These are phyloP conservation scores for Lampris megalopsis DNA, from an alignment of 2,113 vertebrate species.

Conservation along the genomic window DNA sequence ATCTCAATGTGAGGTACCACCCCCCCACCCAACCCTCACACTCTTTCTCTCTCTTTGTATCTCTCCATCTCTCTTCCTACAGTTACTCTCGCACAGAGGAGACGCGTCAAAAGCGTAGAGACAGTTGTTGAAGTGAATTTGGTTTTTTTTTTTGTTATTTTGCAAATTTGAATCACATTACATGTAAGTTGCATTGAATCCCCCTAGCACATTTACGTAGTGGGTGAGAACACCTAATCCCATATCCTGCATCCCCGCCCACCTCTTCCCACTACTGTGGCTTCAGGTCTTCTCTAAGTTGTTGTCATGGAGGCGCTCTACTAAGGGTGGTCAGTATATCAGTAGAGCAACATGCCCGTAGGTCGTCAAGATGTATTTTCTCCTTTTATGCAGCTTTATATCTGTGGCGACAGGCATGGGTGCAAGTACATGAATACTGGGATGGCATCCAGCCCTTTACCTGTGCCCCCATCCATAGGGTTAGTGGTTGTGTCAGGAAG, in stretches of 20 bases:
- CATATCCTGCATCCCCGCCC: slow-evolving; percentile 47
- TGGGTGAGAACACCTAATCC: slow-evolving; percentile 51
- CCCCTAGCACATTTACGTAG: slow-evolving; percentile 45
- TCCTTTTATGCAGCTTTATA: slow-evolving; percentile 6
- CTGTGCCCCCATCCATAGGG: too few relatives aligned
- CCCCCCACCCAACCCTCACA: slow-evolving; percentile 39
- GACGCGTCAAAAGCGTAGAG: slow-evolving; percentile 48
- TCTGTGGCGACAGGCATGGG: too few relatives aligned
- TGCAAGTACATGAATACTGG: too few relatives aligned
- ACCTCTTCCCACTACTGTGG: slow-evolving; percentile 1
- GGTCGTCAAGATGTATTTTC: not conserved
- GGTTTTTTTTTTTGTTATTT: slow-evolving; percentile 58
- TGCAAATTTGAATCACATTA: slow-evolving; percentile 50
- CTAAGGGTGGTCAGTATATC: not conserved
- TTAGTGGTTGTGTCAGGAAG: too few relatives aligned
- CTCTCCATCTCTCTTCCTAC: not conserved
- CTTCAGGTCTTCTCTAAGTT: slow-evolving; percentile 9
- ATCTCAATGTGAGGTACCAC: slow-evolving; percentile 58
- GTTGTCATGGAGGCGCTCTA: slow-evolving; percentile 25
- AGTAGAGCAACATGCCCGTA: too few relatives aligned
- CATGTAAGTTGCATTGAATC: slow-evolving; percentile 50
- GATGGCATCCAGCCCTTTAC: too few relatives aligned
- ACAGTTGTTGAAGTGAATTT: slow-evolving; percentile 48
- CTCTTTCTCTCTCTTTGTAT: slow-evolving; percentile 1
- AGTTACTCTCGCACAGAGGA: slow-evolving; percentile 37